phyloP scores from a whole-genome alignment of 1,140 invertebrate species.

The Formica selysi region DNA sequence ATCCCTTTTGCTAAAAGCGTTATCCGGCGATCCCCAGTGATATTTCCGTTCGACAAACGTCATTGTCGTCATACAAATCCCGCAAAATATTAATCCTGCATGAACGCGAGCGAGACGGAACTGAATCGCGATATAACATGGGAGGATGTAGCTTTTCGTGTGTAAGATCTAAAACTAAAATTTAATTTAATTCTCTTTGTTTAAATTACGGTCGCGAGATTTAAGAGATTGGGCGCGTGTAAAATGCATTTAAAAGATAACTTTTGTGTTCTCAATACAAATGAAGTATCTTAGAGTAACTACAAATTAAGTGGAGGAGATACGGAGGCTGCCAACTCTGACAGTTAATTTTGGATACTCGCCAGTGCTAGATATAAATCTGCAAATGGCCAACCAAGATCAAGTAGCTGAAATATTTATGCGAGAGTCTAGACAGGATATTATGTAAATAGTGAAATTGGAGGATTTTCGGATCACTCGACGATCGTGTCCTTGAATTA shows the following conservation, averaged over 20 bases:
- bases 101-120: background rate
- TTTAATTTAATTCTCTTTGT: background rate
- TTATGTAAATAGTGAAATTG: conserved; percentile 25
- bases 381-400: conserved; percentile 13
- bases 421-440: conserved; percentile 21
- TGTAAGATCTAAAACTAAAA: background rate
- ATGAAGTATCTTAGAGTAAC: background rate
- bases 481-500: background rate
- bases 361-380: conserved; percentile 31
- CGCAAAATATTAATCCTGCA: conserved; percentile 4
- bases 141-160: background rate
- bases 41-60: conserved; percentile 24
- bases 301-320: conserved; percentile 29
- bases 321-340: conserved; percentile 19
- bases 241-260: conserved; percentile 18
- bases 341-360: conserved; percentile 49
- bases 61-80: background rate
- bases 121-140: background rate
- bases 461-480: background rate
- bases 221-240: no score
- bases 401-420: conserved; percentile 33
- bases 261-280: background rate
- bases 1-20: conserved; percentile 46
- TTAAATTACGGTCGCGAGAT: background rate
- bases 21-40: background rate